Evolutionary conservation across 2,888 invertebrate species (phyloP), one percentile per base, ranked within the genome.

Genomic region (Leptogaster cylindrica): DNA sequence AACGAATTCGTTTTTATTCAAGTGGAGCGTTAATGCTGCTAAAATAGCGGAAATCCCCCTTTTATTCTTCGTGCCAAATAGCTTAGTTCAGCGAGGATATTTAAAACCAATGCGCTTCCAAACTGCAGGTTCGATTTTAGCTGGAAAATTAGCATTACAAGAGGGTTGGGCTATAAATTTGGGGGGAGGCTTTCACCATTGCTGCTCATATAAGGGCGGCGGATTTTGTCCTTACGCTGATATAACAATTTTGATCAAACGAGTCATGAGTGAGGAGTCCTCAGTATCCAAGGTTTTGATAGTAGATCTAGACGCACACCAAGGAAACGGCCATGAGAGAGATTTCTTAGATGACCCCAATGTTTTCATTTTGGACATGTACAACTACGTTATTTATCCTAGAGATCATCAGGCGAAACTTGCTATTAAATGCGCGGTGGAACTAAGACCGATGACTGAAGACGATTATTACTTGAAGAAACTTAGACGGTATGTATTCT

Each of bases 201-300:
- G 94, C 78, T 89, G 89, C 70, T 84, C 86, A 0, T 82, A 85
- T 65, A 82, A 82, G 66, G 95, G 94, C 2, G 93, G 90, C 0
- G 95, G 95, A 0, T 95, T 95, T 82, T 95, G 95, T 80, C 88
- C 90, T 0, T 95, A 95, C 77, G 95, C 95, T 0, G 94, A 94
- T 76, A 93, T 95, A 52, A 91, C 93, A 0, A 82, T 95, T 72
- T 82, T 92, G 7, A 85, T 95, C 46, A 83, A 85, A 67, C 88
- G 88, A 76, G 80, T 93, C 8, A 84, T 91, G 71, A 79, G 83
- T 18, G 78, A 82, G 71, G 83, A 85, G 66, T 77, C 83, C 2
- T 77, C 78, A 52, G 84, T 90, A 27, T 84, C 86, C 78, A 90
- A 84, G 39, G 86, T 88, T 2, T 91, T 95, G 91, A 93, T 95